A percentile compares a stretch with the other conserved stretches of the same genome.
These are phyloP conservation scores for Eupeodes luniger DNA, from an alignment of 2,888 invertebrate genomes.

Conservation along the genomic window DNA sequence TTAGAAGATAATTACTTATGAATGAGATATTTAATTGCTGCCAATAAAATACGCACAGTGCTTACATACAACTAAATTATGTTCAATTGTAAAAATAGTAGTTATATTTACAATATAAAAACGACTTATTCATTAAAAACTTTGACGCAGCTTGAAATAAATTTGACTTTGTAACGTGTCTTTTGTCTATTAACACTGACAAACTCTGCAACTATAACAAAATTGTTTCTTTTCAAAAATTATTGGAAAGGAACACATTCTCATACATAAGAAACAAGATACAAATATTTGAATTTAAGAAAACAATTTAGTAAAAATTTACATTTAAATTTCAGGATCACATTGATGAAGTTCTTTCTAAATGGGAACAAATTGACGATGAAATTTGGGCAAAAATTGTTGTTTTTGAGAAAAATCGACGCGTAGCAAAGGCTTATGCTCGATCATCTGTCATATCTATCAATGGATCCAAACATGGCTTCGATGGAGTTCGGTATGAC, in stretches of 20 bases:
- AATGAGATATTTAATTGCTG: neutral
- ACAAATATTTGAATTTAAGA: conserved; percentile 16
- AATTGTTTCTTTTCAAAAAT: too few species aligned
- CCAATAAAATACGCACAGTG: neutral
- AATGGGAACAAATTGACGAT: conserved; percentile 98
- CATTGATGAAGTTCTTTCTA: conserved; percentile 97
- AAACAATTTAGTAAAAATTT: conserved; percentile 77
- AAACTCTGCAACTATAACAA: too few species aligned
- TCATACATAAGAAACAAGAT: too few species aligned
- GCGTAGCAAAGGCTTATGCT: conserved; percentile 98
- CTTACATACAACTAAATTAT: neutral
- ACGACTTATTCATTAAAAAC: conserved; percentile 28
- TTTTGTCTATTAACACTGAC: too few species aligned
- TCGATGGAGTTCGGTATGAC: conserved; percentile 96
- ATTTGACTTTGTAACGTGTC: too few species aligned
- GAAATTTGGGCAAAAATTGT: conserved; percentile 99
- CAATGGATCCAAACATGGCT: conserved; percentile 97
- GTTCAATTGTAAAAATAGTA: neutral
- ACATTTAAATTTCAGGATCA: conserved; percentile 90
- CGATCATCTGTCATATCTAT: conserved; percentile 97
- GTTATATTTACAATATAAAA: neutral
- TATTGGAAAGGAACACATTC: too few species aligned
- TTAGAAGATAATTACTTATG: conserved; percentile 23
- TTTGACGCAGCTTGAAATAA: neutral
- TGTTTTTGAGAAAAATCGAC: conserved; percentile 96